Percentiles rank a stretch among this genome's conserved stretches.
Conservation (phyloP, 2,797 vertebrate species). For the Gila robusta region DNA sequence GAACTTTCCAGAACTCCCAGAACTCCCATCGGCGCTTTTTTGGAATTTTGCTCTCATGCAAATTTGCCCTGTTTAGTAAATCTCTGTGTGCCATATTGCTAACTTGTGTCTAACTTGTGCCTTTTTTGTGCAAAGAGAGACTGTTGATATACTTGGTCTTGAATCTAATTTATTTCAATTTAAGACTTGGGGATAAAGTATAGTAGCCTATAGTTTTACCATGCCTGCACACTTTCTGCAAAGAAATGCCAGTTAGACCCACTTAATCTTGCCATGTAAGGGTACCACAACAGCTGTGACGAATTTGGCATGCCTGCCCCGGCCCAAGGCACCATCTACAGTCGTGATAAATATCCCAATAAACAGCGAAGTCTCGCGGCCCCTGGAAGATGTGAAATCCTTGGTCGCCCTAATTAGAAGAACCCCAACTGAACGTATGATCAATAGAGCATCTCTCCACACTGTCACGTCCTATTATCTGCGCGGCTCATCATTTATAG, state of each 20-base stretch:
- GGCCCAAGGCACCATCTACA: constrained; percentile 56
- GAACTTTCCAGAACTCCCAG: no score
- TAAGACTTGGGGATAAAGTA: not conserved
- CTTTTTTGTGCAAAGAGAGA: not conserved
- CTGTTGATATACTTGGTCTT: no score
- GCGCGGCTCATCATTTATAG: constrained; percentile 70
- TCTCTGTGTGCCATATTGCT: no score
- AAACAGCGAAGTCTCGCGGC: constrained; percentile 55
- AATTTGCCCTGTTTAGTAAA: no score
- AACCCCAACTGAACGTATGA: constrained; percentile 60
- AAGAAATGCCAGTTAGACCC: constrained; percentile 53
- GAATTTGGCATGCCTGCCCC: constrained; percentile 49
- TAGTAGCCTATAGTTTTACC: not conserved
- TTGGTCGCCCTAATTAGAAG: constrained; percentile 68
- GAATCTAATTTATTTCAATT: not conserved
- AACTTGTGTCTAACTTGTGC: not conserved
- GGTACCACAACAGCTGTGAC: constrained; percentile 60
- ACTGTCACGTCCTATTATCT: constrained; percentile 70
- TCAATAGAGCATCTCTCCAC: constrained; percentile 68
- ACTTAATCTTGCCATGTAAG: constrained; percentile 42
- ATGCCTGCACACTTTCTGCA: not conserved
- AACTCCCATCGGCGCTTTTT: no score
- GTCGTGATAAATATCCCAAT: constrained; percentile 68
- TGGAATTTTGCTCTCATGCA: no score
- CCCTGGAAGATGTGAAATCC: constrained; percentile 56